Evolutionary conservation across 2,888 invertebrate species (phyloP), one percentile per base, ranked within the genome.

Genomic region (Plebejus melissa): DNA sequence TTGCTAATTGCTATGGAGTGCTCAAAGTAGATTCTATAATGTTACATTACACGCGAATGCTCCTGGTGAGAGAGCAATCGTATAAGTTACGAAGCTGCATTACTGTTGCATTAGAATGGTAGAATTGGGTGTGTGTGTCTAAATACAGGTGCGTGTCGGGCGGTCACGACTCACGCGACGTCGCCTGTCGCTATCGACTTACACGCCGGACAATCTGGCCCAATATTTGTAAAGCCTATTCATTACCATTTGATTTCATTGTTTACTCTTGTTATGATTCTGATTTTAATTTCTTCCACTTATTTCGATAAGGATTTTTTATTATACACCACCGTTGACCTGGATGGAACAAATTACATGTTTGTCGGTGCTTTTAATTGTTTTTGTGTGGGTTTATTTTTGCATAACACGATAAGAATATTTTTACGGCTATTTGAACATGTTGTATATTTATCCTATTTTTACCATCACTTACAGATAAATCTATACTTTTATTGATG

Each of bases 201-300:
- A 91, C 91, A 93, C 89, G 87, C 88, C 89, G 90, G 91, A 89
- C 87, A 91, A 91, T 90, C 88, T 89, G 88, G 85, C 89, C 86
- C 87, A 89, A 91, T 92, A 90, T 92, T 92, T 91, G 90, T 91
- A 88, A 87, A 89, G 84, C 88, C 88, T 88, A 88, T 89, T 91
- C 90, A 90, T 90, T 91, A 89, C 86, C 82, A 85, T 84, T 89
- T 88, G 86, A 84, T 88, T 91, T 90, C 87, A 89, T 89, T 87
- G 89, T 89, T 87, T 87, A 86, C 86, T 86, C 86, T 87, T 71
- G 72, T 72, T 72, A 72, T 72, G 54, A 54, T 32, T 71, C 50
- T 16, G 72, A 54, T 72, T 72, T 72, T 72, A 72, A 72, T 72
- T 72, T 72, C 72, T 72, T 54, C 72, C 32, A 72, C 46, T 72